phyloP scores from a whole-genome alignment of 2,113 vertebrate genomes.

The Lasiurus cinereus region DNA sequence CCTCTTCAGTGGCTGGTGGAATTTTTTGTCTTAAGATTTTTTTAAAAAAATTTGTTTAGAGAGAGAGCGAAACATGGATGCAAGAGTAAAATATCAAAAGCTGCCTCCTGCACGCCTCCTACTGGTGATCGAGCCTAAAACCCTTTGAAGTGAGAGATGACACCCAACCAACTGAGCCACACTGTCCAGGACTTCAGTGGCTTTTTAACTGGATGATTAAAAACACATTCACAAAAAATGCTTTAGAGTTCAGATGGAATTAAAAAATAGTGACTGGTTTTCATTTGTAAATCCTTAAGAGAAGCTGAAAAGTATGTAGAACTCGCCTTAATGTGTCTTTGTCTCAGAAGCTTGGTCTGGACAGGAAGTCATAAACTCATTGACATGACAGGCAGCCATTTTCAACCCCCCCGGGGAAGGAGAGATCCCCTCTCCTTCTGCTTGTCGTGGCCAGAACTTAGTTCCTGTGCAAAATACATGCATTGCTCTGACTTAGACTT shows the following conservation, averaged over 20 bases:
- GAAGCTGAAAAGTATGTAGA: neutral
- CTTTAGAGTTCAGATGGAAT: neutral
- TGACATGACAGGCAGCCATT: neutral
- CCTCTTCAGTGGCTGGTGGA: too few species aligned
- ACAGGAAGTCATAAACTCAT: neutral
- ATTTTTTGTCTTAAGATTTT: too few species aligned
- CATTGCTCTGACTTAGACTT: neutral
- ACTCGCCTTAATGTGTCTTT: neutral
- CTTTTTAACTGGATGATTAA: too few species aligned
- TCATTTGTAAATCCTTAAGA: neutral
- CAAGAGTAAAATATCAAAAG: too few species aligned
- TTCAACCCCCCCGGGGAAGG: neutral
- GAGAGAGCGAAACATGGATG: too few species aligned
- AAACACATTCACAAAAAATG: too few species aligned
- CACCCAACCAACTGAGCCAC: too few species aligned
- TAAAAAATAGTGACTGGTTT: neutral
- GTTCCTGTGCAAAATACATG: neutral
- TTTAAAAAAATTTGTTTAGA: too few species aligned
- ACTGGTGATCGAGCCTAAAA: too few species aligned
- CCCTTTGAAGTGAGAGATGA: too few species aligned
- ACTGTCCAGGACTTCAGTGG: neutral
- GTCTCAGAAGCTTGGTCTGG: neutral
- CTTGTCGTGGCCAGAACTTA: neutral
- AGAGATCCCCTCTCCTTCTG: neutral
- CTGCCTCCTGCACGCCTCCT: too few species aligned